phyloP scores from a whole-genome alignment of 2,113 vertebrate genomes.

The Neofelis nebulosa region DNA sequence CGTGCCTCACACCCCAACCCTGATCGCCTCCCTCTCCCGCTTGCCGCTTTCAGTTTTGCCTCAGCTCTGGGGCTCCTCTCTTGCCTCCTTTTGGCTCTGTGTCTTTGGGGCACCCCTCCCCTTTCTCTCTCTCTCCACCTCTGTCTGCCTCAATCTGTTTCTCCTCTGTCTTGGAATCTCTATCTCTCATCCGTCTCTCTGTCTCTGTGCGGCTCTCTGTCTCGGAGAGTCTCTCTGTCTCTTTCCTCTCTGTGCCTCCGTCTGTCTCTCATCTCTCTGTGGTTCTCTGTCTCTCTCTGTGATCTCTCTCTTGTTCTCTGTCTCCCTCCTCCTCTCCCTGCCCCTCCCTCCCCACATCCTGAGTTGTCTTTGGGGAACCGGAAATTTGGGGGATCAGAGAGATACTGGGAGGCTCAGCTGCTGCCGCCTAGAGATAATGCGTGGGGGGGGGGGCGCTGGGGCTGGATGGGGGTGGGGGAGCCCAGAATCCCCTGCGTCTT shows the following conservation, averaged over 20 bases:
- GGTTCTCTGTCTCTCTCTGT: not conserved
- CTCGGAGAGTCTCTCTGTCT: no score
- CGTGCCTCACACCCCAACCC: not conserved
- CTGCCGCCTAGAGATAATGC: conserved; percentile 65
- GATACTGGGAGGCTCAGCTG: conserved; percentile 74
- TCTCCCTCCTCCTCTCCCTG: conserved; percentile 65
- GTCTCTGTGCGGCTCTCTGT: not conserved
- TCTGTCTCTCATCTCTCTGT: not conserved
- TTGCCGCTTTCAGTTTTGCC: not conserved
- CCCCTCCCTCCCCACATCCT: conserved; percentile 79
- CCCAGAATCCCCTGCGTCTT: not conserved
- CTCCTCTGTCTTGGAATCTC: not conserved
- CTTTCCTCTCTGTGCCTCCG: not conserved
- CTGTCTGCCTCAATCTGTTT: not conserved
- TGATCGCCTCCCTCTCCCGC: not conserved
- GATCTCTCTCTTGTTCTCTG: not conserved
- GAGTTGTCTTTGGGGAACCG: conserved; percentile 80
- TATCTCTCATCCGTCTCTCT: not conserved
- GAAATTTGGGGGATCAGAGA: conserved; percentile 79
- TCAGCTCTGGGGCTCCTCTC: not conserved
- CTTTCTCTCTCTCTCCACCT: not conserved
- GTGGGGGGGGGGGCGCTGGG: not conserved
- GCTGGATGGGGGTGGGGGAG: not conserved
- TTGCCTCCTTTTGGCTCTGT: not conserved
- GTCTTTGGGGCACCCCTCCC: not conserved